These are phyloP conservation scores for Eumerus sabulonum DNA, from an alignment of 2,888 invertebrate species.

Conservation along the genomic window DNA sequence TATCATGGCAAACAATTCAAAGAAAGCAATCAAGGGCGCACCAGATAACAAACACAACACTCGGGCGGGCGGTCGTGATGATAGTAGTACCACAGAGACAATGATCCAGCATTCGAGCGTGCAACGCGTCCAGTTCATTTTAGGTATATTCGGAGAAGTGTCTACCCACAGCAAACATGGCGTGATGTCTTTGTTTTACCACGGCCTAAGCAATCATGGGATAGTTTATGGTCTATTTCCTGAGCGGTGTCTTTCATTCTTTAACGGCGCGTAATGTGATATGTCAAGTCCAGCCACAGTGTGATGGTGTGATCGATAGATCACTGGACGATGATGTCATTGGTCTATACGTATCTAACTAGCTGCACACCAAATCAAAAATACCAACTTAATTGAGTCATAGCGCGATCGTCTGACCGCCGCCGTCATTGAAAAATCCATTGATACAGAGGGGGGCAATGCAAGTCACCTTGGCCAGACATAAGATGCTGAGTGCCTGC, in stretches of 20 bases:
- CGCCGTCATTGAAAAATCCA: slow-evolving; percentile 36
- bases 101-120: not conserved
- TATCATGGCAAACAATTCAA: slow-evolving; percentile 23
- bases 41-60: slow-evolving; percentile 47
- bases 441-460: slow-evolving; percentile 57
- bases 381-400: slow-evolving; percentile 68
- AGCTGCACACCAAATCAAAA: slow-evolving; percentile 36
- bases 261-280: slow-evolving; percentile 47
- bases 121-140: not conserved
- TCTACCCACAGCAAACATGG: slow-evolving; percentile 48
- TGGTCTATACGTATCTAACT: slow-evolving; percentile 30
- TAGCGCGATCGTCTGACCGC: slow-evolving; percentile 19
- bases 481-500: slow-evolving; percentile 30
- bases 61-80: slow-evolving; percentile 20
- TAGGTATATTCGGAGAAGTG: slow-evolving; percentile 39
- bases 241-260: slow-evolving; percentile 52
- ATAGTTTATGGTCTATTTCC: slow-evolving; percentile 61
- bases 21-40: slow-evolving; percentile 20
- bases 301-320: slow-evolving; percentile 44
- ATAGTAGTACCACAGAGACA: slow-evolving; percentile 31
- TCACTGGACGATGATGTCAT: slow-evolving; percentile 46
- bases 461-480: slow-evolving; percentile 49
- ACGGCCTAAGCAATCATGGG: slow-evolving; percentile 32
- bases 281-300: slow-evolving; percentile 54
- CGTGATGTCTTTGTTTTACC: slow-evolving; percentile 54